Evolutionary conservation across 2,113 vertebrate genomes (phyloP).

Genomic region (Haplotaxodon microlepis): DNA sequence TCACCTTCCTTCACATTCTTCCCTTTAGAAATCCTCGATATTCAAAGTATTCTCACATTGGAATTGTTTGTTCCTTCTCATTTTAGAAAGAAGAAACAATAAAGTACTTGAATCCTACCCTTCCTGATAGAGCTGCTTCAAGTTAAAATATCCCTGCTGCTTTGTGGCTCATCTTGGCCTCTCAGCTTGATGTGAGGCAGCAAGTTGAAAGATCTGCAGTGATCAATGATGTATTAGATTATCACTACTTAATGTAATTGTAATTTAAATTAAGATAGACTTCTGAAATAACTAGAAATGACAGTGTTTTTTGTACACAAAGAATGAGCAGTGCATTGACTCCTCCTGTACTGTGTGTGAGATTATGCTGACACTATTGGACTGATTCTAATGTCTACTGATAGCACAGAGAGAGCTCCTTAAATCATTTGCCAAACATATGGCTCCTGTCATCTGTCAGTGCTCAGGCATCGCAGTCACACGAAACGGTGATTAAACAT

Average conservation of each 20-base stretch:
- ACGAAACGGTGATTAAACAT: constrained; percentile 42
- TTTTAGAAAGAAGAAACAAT: neutral
- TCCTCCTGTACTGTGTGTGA: neutral
- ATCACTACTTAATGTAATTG: neutral
- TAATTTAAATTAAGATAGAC: neutral
- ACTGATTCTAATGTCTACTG: neutral
- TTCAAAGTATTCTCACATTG: neutral
- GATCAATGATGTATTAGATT: neutral
- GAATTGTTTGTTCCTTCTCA: neutral
- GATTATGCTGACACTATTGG: neutral
- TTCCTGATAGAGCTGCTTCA: neutral
- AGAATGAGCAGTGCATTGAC: neutral
- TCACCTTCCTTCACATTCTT: neutral
- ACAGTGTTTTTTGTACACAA: neutral
- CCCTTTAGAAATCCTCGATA: neutral
- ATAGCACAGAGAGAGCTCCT: neutral
- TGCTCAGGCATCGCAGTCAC: neutral
- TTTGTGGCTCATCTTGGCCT: neutral
- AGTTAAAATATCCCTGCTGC: neutral
- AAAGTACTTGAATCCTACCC: neutral
- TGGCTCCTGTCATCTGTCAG: constrained; percentile 16
- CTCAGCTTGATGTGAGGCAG: neutral
- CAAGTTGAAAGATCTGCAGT: neutral
- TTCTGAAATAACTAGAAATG: neutral
- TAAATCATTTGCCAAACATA: constrained; percentile 34